Base-by-base conservation (phyloP, 2,797 vertebrate species). In the Falco cherrug region DNA sequence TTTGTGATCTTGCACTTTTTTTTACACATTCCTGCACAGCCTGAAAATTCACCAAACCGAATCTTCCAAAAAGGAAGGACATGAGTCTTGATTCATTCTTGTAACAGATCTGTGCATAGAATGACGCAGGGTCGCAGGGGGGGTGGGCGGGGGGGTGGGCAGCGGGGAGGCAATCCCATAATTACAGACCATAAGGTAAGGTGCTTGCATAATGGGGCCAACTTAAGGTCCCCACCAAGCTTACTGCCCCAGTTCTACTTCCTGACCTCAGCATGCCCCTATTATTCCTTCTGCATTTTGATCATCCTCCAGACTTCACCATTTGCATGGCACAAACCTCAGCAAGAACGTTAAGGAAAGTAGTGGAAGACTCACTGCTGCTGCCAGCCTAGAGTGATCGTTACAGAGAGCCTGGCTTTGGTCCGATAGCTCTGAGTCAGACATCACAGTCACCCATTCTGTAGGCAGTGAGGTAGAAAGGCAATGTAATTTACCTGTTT, bases 131-230 rank as follows among this genome's bases (percentile, higher is more conserved):
- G 60, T 28, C 35, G 39, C 39, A 5, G 39, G 39, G 35, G 35
- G 35, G 37, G 37, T 10, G 37, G 4, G 16, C 35, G 35, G 35
- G 60, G 25, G 35, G 6, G 19, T 13, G 39, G 33, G 5, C 29
- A 35, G 50, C 28, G 45, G 35, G 8, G 28, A 50, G 57, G 51
- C 59, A 70, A 13, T 31, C 3, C 0, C 50, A 15, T 15, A 41
- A 80, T 75, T 89, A 84, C 64, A 73, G 84, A 57, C 71, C 71
- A 16, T 57, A 69, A 63, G 75, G 65, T 85, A 57, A 78, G 54
- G 73, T 91, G 73, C 85, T 95, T 96, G 65, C 74, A 73, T 90
- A 95, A 95, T 35, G 59, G 35, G 74, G 83, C 91, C 69, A 37
- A 67, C 56, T 71, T 90, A 65, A 74, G 51, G 81, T 43, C 81